Percentiles rank a stretch among this genome's conserved stretches.
These are phyloP conservation scores for Nasua narica DNA, from an alignment of 2,797 vertebrate species.

Conservation along the genomic window DNA sequence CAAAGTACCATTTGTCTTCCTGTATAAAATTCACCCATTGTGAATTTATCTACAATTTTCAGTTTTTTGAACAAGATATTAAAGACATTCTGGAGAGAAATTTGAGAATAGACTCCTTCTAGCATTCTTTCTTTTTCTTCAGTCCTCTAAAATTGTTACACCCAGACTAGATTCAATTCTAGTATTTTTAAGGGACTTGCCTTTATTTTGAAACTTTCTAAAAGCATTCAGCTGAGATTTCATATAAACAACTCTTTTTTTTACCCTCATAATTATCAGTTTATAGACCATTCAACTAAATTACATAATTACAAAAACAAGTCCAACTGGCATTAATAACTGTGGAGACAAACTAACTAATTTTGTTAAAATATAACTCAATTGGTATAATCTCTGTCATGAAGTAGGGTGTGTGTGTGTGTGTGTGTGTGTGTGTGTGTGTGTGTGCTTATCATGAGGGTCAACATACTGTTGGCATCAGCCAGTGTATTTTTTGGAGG, in stretches of 20 bases:
- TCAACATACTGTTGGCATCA: not conserved
- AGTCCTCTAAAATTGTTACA: not conserved
- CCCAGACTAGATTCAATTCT: not conserved
- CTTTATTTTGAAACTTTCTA: not conserved
- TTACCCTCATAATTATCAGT: not conserved
- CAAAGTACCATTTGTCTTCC: not conserved
- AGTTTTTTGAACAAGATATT: not conserved
- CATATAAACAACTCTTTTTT: not conserved
- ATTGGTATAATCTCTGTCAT: not conserved
- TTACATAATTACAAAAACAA: not conserved
- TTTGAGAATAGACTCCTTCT: not conserved
- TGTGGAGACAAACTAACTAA: not conserved
- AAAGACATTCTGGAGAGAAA: not conserved
- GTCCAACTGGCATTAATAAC: not conserved
- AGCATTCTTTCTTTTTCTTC: not conserved
- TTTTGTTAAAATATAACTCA: slow-evolving; percentile 26
- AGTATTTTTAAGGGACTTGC: not conserved
- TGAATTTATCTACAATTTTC: not conserved
- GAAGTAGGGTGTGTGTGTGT: not conserved
- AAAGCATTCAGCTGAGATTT: not conserved
- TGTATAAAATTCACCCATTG: not conserved
- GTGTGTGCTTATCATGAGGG: not conserved
- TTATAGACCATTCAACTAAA: not conserved
- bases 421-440: not conserved
- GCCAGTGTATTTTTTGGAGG: not conserved